Base-by-base conservation (phyloP, 1,140 invertebrate genomes). In the Hirudo medicinalis region DNA sequence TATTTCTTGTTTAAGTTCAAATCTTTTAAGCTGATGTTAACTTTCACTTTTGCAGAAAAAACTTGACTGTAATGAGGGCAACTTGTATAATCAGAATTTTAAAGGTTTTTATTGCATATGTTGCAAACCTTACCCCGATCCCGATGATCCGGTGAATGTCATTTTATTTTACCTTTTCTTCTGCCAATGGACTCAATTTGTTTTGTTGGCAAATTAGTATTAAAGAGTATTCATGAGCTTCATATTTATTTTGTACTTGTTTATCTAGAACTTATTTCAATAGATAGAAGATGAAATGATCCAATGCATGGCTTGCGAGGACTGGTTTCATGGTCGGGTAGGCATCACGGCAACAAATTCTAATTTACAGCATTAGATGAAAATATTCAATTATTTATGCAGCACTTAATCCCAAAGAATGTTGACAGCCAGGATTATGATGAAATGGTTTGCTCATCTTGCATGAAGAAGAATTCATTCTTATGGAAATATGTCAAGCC, bases 251-350 rank as follows among this genome's bases (percentile, higher is more conserved):
- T 71, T 0, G 36, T n/a, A n/a, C n/a, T n/a, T 68, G n/a, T 68
- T 40, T 29, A 68, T 68, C 11, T 68, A 13, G n/a, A 71, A 71
- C 53, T 76, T 73, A 67, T 71, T 70, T 54, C 49, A 68, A 72
- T 70, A 77, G 67, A 82, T 84, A 54, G 87, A 89, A 70, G 92
- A 95, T 83, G 89, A 91, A 77, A 99, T 98, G 94, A 87, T 97
- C 55, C 96, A 98, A 78, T 99, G 97, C 78, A 85, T 90, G 66
- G 84, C 97, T 69, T 99, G 96, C 83, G 96, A 99, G 82, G 96
- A 99, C 81, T 99, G 97, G 97, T 94, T 89, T 78, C 95, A 98
- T 85, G 86, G 87, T 22, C 84, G 82, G 79, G 86, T 86, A 80
- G 77, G 71, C 75, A 13, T 67, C 20, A 13, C 0, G 13, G 29